Conservation (phyloP, 2,113 vertebrate genomes). For the Seriola dumerili region DNA sequence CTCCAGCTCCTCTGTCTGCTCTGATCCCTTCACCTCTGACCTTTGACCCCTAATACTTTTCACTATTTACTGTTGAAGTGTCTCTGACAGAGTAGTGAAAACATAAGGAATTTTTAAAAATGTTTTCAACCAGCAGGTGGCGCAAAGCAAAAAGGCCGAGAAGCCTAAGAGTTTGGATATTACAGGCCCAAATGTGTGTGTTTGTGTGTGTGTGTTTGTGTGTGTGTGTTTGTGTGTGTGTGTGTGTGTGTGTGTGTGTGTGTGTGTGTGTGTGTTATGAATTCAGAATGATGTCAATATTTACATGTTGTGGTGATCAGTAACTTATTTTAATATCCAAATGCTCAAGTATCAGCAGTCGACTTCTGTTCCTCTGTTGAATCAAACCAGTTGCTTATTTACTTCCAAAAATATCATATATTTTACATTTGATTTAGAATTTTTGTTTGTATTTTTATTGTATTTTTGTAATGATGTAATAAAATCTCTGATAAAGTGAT, state of each 20-base stretch:
- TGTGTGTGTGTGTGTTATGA: no score
- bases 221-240: no score
- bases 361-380: neutral
- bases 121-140: constrained; percentile 56
- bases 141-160: neutral
- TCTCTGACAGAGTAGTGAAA: neutral
- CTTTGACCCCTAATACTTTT: constrained; percentile 28
- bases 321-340: no score
- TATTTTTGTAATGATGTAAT: neutral
- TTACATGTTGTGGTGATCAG: neutral
- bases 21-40: constrained; percentile 22
- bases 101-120: neutral
- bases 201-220: no score
- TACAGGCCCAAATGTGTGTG: neutral
- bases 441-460: no score
- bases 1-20: neutral
- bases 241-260: no score
- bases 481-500: no score
- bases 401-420: neutral
- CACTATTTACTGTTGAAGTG: constrained; percentile 28
- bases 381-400: neutral
- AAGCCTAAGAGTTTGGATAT: neutral
- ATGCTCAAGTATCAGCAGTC: no score
- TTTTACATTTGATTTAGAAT: no score
- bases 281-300: no score